phyloP scores from a whole-genome alignment of 2,113 vertebrate species.

The Syrrhaptes paradoxus region DNA sequence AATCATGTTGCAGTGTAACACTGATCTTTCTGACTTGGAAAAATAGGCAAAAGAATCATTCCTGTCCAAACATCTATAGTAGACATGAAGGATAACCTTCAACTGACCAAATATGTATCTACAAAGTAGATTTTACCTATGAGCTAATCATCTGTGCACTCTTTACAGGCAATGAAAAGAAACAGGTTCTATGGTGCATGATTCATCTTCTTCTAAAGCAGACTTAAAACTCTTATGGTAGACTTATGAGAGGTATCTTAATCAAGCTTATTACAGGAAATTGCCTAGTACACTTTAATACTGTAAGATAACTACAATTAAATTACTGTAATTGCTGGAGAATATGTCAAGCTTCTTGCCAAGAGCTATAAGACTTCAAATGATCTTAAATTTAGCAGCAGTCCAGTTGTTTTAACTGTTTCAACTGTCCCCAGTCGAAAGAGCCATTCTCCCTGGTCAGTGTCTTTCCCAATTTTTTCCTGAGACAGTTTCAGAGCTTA shows the following conservation, averaged over 20 bases:
- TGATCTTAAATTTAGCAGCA: slow-evolving; percentile 33
- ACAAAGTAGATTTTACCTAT: not conserved
- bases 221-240: not conserved
- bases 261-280: slow-evolving; percentile 59
- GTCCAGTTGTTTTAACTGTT: not conserved
- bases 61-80: not conserved
- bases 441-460: not conserved
- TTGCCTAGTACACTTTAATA: slow-evolving; percentile 44
- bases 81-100: not conserved
- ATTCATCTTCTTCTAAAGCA: not conserved
- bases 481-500: not conserved
- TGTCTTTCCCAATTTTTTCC: not conserved
- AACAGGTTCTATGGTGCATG: not conserved
- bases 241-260: slow-evolving; percentile 44
- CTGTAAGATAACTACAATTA: slow-evolving; percentile 58
- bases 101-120: not conserved
- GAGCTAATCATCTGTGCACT: not conserved
- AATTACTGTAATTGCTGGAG: slow-evolving; percentile 55
- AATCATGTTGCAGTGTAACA: not conserved
- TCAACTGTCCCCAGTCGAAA: not conserved
- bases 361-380: slow-evolving; percentile 39
- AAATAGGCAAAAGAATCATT: not conserved
- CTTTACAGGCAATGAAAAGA: not conserved
- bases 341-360: slow-evolving; percentile 57
- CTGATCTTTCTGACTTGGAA: not conserved